Evolutionary conservation across 2,113 vertebrate genomes (phyloP), one percentile per base, ranked within the genome.

Genomic region (Antechinus flavipes): DNA sequence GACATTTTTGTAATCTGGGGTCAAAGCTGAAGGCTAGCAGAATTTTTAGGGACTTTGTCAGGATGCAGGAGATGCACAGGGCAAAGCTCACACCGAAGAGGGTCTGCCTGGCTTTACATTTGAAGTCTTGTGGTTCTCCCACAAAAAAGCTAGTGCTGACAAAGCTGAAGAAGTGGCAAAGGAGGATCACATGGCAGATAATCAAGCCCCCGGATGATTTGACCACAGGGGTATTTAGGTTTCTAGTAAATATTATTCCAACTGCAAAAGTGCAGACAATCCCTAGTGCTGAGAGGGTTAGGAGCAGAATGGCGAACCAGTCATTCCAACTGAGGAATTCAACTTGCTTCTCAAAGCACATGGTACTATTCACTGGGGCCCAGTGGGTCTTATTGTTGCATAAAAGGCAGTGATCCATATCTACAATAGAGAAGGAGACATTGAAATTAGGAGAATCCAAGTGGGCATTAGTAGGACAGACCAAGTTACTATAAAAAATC

Each of bases 41-140:
- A 97, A 99, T 99, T 98, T 99, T 99, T 58, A 99, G 97, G 5
- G 99, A 99, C 97, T 99, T 99, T 30, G 99, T 98, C 97, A 99
- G 98, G 98, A 99, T 99, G 96, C 99, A 99, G 42, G 99, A 99
- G 96, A 99, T 97, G 89, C 99, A 99, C 90, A 99, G 97, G 0
- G 99, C 98, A 94, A 99, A 99, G 97, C 99, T 99, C 91, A 99
- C 97, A 0, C 99, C 99, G 56, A 99, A 99, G 25, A 99, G 92
- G 6, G 98, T 98, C 97, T 99, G 99, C 30, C 99, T 98, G 16
- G 98, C 97, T 98, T 99, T 99, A 95, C 99, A 99, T 24, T 98
- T 99, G 55, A 98, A 95, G 89, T 97, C 93, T 91, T 95, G 99
- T 8, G 99, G 99, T 46, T 98, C 96, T 8, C 99, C 99, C n/a